Percentiles rank a stretch among this genome's conserved stretches.
Evolutionary conservation across 2,113 vertebrate genomes (phyloP).

Genomic region (Phrynosoma platyrhinos): DNA sequence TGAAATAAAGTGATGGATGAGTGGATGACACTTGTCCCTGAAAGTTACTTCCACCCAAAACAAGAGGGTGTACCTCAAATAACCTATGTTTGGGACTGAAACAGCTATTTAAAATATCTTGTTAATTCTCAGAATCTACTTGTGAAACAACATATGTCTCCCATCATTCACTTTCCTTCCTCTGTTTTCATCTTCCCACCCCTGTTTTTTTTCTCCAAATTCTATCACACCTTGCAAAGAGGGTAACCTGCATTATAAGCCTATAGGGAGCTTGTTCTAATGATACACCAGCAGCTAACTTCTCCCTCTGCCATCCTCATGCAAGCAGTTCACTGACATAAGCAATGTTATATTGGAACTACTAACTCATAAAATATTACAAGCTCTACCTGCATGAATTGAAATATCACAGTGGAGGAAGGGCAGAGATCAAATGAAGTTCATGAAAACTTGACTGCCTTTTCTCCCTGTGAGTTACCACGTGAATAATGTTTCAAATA

Average conservation of each 20-base stretch:
- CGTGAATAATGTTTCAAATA: neutral
- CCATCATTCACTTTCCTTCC: too few species aligned
- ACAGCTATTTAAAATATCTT: neutral
- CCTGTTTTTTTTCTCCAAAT: neutral
- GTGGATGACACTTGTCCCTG: neutral
- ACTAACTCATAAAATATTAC: neutral
- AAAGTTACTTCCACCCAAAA: neutral
- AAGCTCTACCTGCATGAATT: neutral
- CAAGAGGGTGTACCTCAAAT: neutral
- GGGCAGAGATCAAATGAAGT: too few species aligned
- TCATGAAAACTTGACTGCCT: too few species aligned
- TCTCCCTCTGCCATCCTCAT: neutral
- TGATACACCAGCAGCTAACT: neutral
- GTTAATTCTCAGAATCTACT: neutral
- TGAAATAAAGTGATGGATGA: too few species aligned
- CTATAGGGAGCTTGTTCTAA: neutral
- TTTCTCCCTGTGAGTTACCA: neutral
- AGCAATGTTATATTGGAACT: neutral
- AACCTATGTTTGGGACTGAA: neutral
- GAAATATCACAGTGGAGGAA: neutral
- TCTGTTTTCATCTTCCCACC: neutral
- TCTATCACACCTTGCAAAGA: neutral
- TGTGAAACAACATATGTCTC: neutral
- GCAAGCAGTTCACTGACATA: neutral
- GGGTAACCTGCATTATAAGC: neutral